Conservation (phyloP, 2,797 vertebrate species). For the Furcifer pardalis region DNA sequence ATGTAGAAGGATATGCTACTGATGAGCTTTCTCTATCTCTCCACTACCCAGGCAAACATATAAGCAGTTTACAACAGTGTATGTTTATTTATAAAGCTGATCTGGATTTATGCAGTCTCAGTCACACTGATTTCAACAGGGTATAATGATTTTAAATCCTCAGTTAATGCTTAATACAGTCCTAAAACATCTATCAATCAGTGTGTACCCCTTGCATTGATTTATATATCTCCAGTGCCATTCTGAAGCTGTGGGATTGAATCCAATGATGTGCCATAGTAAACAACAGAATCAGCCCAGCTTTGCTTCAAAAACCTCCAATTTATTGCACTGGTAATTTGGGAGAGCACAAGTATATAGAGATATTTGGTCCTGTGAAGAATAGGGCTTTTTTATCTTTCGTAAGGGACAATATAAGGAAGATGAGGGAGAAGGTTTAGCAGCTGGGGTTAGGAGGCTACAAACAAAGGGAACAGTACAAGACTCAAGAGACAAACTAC, state of each 20-base stretch:
- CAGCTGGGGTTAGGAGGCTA: not conserved
- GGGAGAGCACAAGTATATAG: not conserved
- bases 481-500: not conserved
- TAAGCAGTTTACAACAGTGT: not conserved
- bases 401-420: not conserved
- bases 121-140: not conserved
- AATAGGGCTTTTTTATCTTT: not conserved
- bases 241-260: not conserved
- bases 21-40: not conserved
- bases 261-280: not conserved
- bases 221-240: not conserved
- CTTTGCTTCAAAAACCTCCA: not conserved
- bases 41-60: not conserved
- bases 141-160: slow-evolving; percentile 6
- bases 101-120: not conserved
- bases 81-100: not conserved
- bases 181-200: not conserved
- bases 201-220: not conserved
- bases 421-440: not conserved
- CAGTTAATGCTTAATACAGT: not conserved
- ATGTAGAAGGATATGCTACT: not conserved
- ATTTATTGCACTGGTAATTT: not conserved
- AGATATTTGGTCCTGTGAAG: not conserved
- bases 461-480: not conserved
- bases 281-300: not conserved